Percentiles rank a stretch among this genome's conserved stretches.
Evolutionary conservation across 2,888 invertebrate species (phyloP).

Genomic region (Molanna angustata): DNA sequence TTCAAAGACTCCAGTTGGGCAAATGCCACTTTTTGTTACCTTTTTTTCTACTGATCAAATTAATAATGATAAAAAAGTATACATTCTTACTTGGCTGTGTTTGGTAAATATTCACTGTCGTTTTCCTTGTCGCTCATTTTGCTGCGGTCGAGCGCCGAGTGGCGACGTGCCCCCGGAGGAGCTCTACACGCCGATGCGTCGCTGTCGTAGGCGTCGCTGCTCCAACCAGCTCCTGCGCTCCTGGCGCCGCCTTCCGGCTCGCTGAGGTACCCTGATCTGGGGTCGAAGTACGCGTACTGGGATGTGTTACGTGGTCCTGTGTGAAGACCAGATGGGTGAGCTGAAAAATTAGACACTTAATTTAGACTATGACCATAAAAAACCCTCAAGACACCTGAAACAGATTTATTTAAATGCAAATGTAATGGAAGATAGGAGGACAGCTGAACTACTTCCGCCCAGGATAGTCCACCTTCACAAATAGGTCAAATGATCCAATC

Average conservation of each 20-base stretch:
- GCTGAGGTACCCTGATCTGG: constrained; percentile 52
- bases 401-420: no score
- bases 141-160: constrained; percentile 34
- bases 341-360: no score
- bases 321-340: constrained; percentile 29
- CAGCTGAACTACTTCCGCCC: no score
- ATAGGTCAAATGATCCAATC: no score
- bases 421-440: no score
- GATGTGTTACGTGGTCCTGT: constrained; percentile 26
- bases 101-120: constrained; percentile 44
- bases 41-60: no score
- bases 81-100: constrained; percentile 46
- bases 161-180: constrained; percentile 42
- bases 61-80: background rate
- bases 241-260: constrained; percentile 51
- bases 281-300: constrained; percentile 54
- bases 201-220: constrained; percentile 52
- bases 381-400: no score
- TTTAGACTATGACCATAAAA: no score
- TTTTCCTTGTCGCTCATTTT: constrained; percentile 46
- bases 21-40: no score
- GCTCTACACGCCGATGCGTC: constrained; percentile 40
- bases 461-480: no score
- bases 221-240: constrained; percentile 42
- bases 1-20: no score